phyloP scores from a whole-genome alignment of 2,888 invertebrate species.

The Idaea biselata region DNA sequence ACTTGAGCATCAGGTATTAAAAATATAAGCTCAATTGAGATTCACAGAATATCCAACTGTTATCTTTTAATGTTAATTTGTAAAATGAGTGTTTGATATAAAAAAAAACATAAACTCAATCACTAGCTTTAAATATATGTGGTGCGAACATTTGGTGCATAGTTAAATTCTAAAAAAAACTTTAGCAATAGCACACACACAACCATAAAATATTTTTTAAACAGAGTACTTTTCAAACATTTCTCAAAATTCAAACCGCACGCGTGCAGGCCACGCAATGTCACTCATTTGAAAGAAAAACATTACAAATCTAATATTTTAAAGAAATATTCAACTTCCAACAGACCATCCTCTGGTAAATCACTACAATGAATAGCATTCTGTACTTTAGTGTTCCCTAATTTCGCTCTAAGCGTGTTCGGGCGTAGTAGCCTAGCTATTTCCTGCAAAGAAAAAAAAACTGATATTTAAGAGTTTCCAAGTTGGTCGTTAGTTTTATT shows the following conservation, averaged over 20 bases:
- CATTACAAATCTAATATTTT: conserved; percentile 82
- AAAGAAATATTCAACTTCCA: conserved; percentile 92
- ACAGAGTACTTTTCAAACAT: neutral
- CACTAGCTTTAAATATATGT: neutral
- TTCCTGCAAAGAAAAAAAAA: conserved; percentile 79
- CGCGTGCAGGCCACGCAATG: too few relatives aligned
- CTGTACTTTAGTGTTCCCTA: conserved; percentile 89
- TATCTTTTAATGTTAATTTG: neutral
- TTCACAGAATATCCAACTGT: neutral
- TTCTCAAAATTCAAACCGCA: conserved; percentile 6
- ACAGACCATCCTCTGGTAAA: conserved; percentile 90
- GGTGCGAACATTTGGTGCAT: too few relatives aligned
- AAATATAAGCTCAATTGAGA: neutral
- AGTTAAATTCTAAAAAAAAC: neutral
- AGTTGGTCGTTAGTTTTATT: too few relatives aligned
- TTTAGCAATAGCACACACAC: conserved; percentile 7
- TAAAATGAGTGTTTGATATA: neutral
- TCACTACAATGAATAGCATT: conserved; percentile 98
- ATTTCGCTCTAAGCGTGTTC: conserved; percentile 89
- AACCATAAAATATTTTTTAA: conserved; percentile 8
- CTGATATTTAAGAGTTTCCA: neutral
- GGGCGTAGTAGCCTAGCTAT: conserved; percentile 92
- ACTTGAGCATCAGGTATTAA: neutral
- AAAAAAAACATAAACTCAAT: neutral
- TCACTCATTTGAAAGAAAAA: conserved; percentile 6